These are phyloP conservation scores for Anthonomus grandis DNA, from an alignment of 1,140 invertebrate species.

Conservation along the genomic window DNA sequence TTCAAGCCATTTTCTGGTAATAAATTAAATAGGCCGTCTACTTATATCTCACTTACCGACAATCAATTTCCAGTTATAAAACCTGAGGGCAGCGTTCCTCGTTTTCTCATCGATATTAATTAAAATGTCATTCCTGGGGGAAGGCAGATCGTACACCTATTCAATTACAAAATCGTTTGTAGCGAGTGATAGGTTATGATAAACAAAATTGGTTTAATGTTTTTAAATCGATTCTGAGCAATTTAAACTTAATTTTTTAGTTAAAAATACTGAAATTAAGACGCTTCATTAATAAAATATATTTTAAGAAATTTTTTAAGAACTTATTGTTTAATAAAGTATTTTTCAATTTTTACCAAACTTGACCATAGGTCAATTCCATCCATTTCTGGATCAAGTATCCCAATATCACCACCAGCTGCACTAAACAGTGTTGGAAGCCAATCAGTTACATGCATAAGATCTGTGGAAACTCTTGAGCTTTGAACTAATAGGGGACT, in stretches of 20 bases:
- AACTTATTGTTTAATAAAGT: neutral
- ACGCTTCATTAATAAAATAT: too few species aligned
- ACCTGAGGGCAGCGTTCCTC: slow-evolving; percentile 47
- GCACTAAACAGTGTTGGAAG: slow-evolving; percentile 58
- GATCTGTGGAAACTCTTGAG: slow-evolving; percentile 54
- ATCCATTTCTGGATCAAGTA: slow-evolving; percentile 47
- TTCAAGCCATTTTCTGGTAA: neutral
- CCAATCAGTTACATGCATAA: slow-evolving; percentile 74
- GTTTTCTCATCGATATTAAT: slow-evolving; percentile 52
- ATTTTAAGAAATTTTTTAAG: too few species aligned
- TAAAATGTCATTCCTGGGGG: slow-evolving; percentile 48
- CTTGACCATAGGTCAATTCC: slow-evolving; percentile 54
- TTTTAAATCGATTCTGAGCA: too few species aligned
- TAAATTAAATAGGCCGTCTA: slow-evolving; percentile 8
- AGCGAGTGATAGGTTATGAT: too few species aligned
- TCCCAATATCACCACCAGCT: slow-evolving; percentile 51
- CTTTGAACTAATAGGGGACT: slow-evolving; percentile 52
- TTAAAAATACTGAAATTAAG: too few species aligned
- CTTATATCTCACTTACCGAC: slow-evolving; percentile 45
- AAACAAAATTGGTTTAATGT: too few species aligned
- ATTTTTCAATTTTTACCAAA: slow-evolving; percentile 37
- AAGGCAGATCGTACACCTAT: slow-evolving; percentile 47
- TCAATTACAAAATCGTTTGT: too few species aligned
- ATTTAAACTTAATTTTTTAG: too few species aligned
- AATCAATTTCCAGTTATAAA: slow-evolving; percentile 52